A percentile compares a stretch with the other conserved stretches of the same genome.
phyloP scores from a whole-genome alignment of 2,113 vertebrate genomes.

The Pseudorhombus dupliciocellatus region DNA sequence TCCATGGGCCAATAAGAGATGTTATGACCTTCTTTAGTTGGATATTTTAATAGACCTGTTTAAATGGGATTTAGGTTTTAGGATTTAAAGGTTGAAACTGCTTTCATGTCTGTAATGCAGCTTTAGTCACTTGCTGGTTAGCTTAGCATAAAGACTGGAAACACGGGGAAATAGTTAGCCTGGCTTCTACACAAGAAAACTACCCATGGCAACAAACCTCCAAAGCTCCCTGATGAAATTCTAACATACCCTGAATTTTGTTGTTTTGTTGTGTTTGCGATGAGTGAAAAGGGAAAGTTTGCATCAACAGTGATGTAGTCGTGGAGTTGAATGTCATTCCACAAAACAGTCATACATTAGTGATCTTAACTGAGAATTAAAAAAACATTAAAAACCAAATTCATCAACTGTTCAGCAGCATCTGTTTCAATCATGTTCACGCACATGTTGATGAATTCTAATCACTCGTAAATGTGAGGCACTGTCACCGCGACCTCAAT shows the following conservation, averaged over 20 bases:
- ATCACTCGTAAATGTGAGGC: conserved; percentile 33
- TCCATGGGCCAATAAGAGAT: background rate
- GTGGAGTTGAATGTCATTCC: background rate
- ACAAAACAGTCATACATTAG: background rate
- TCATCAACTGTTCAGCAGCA: conserved; percentile 23
- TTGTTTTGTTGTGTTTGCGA: background rate
- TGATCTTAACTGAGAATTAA: conserved; percentile 21
- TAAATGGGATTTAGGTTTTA: background rate
- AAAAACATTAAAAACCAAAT: conserved; percentile 17
- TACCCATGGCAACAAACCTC: background rate
- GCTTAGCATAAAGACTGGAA: background rate
- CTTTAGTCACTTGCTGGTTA: background rate
- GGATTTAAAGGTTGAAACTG: background rate
- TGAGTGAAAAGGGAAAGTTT: background rate
- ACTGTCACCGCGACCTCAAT: conserved; percentile 8
- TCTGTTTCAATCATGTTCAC: conserved; percentile 34
- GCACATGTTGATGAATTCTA: conserved; percentile 25
- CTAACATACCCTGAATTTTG: background rate
- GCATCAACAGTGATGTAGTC: background rate
- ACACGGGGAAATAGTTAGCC: background rate
- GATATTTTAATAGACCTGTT: conserved; percentile 8
- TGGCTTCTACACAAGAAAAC: background rate
- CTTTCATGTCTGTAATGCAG: background rate
- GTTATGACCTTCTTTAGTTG: background rate
- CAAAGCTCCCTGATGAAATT: background rate